phyloP scores from a whole-genome alignment of 2,113 vertebrate species.

The Artemisiospiza belli region DNA sequence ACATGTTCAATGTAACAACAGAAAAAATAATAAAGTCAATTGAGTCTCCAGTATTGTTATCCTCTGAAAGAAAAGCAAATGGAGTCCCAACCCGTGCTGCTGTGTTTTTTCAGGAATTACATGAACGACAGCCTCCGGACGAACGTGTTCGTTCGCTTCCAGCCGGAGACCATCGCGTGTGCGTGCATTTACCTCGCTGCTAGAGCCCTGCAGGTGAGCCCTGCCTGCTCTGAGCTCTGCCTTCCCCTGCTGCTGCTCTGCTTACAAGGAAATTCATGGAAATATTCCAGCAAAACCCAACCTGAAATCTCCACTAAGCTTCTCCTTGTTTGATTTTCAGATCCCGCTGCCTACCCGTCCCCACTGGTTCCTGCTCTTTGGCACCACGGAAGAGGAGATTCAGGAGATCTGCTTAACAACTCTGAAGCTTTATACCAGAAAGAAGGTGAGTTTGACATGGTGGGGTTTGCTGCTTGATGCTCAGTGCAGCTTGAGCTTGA shows the following conservation, averaged over 20 bases:
- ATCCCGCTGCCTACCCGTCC: constrained; percentile 91
- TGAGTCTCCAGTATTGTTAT: constrained; percentile 81
- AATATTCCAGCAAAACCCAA: accelerated
- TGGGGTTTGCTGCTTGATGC: not conserved
- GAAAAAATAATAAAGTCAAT: constrained; percentile 95
- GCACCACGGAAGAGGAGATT: constrained; percentile 91
- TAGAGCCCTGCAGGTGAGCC: constrained; percentile 89
- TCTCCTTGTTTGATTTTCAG: constrained; percentile 55
- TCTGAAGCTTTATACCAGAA: constrained; percentile 91
- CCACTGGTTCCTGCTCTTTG: constrained; percentile 95
- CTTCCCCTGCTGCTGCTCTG: not conserved
- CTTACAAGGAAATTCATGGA: accelerated
- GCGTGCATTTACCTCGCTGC: constrained; percentile 98
- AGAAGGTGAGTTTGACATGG: constrained; percentile 79
- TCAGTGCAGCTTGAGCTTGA: not conserved
- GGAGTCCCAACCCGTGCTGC: not conserved
- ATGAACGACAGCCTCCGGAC: constrained; percentile 98
- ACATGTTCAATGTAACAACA: constrained; percentile 46
- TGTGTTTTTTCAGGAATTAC: constrained; percentile 87
- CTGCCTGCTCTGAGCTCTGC: not conserved
- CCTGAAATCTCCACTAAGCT: not conserved
- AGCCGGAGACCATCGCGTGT: constrained; percentile 96
- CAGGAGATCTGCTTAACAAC: constrained; percentile 95
- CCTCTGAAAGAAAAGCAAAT: not conserved
- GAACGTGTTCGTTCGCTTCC: constrained; percentile 96